Evolutionary conservation across 1,140 invertebrate species (phyloP).

Genomic region (Achroia grisella): DNA sequence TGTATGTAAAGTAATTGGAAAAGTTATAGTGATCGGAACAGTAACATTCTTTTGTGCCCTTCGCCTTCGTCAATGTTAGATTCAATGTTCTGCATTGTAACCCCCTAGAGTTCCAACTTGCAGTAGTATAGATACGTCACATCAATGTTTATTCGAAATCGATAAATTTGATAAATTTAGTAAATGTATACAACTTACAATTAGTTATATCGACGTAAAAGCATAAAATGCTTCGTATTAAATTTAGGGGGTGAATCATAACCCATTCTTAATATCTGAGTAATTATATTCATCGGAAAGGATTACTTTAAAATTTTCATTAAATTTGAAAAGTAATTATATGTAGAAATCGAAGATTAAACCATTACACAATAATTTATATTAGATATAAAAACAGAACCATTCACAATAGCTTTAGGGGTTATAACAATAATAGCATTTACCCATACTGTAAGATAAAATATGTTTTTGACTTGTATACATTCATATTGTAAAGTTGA

Average conservation of each 20-base stretch:
- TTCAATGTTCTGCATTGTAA: slow-evolving; percentile 52
- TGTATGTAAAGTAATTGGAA: slow-evolving; percentile 43
- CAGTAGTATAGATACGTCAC: slow-evolving; percentile 60
- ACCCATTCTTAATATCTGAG: slow-evolving; percentile 30
- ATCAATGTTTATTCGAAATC: slow-evolving; percentile 59
- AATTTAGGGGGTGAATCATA: slow-evolving; percentile 40
- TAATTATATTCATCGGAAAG: slow-evolving; percentile 26
- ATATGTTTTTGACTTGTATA: slow-evolving; percentile 73
- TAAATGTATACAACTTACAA: slow-evolving; percentile 51
- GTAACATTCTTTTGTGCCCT: slow-evolving; percentile 33
- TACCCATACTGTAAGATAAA: slow-evolving; percentile 62
- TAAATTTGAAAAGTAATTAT: slow-evolving; percentile 16
- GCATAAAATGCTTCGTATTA: slow-evolving; percentile 61
- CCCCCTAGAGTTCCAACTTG: slow-evolving; percentile 46
- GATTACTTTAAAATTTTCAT: slow-evolving; percentile 27
- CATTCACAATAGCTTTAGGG: slow-evolving; percentile 63
- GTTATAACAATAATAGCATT: slow-evolving; percentile 66
- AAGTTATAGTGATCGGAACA: slow-evolving; percentile 40
- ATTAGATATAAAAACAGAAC: slow-evolving; percentile 54
- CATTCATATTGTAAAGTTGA: slow-evolving; percentile 65
- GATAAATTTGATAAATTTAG: slow-evolving; percentile 58
- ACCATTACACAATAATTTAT: slow-evolving; percentile 33
- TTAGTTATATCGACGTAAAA: slow-evolving; percentile 47
- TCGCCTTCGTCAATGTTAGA: slow-evolving; percentile 57
- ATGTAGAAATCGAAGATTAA: slow-evolving; percentile 28